Evolutionary conservation across 2,797 vertebrate species (phyloP), one percentile per base, ranked within the genome.

Genomic region (Acipenser oxyrinchus): DNA sequence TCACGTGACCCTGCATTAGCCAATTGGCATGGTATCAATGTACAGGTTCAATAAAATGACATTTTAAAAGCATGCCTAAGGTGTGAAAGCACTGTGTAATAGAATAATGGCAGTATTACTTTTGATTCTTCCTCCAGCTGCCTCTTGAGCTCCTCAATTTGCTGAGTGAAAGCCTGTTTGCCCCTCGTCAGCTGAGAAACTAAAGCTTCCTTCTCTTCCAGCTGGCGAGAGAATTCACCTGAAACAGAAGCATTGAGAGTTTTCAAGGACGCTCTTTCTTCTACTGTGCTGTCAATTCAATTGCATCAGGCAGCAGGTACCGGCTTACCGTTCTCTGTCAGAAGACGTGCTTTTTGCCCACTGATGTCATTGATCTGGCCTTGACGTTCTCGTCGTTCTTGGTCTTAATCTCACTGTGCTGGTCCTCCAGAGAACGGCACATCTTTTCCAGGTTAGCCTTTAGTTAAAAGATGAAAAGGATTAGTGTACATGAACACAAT

Each of bases 51-150:
- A 37, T 37, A 37, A 37, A 37, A 37, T 37, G 23, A 37, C 23
- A 3, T 37, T 37, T 37, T 37, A 37, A 37, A 37, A 37, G 23
- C 23, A 37, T 37, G 23, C 4, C 23, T 37, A 37, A 37, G 23
- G 23, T 37, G 1, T 37, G 23, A 4, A 37, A 37, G 4, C 23
- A 37, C 23, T 37, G 23, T 37, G 23, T 37, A 37, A 37, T 37
- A 37, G 49, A 37, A 66, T 5, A 2, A 13, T 4, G n/a, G 15
- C 15, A 37, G 8, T 3, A 0, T 48, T 65, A 90, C 89, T 84
- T 89, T 89, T 62, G 76, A 83, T 79, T 89, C 88, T 77, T 91
- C 88, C 49, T 91, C 87, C 49, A 88, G 72, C 6, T 87, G 88
- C 71, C 87, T 82, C 74, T 88, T 90, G 3, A 89, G 69, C 61